Evolutionary conservation across 1,140 invertebrate species (phyloP), one percentile per base, ranked within the genome.

Genomic region (Popillia japonica): DNA sequence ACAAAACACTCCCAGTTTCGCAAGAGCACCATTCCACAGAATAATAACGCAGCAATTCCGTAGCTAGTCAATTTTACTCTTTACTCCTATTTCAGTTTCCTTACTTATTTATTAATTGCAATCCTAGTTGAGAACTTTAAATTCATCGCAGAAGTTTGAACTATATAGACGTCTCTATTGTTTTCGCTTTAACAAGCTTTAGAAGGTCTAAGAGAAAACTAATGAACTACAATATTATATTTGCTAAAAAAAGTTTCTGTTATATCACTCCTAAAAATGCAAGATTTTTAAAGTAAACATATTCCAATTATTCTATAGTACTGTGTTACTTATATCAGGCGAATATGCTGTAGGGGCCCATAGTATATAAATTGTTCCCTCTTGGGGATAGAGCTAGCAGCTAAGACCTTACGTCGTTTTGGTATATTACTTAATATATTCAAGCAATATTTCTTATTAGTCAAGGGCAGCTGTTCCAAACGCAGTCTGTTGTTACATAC

Each of bases 381-480:
- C 11, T 48, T 11, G 20, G 61, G 11, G 20, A 8, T 20, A 22
- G 14, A 68, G 61, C 14, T 68, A 22, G 61, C 11, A 68, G 20
- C 61, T 68, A 68, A 68, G 61, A 68, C 61, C 17, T 68, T 68
- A 27, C 61, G 23, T 10, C 27, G 61, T 68, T 68, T 22, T 68
- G 61, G 76, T 59, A 82, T 83, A 83, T 83, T 82, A 80, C 79
- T 82, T 85, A 84, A 85, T 85, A 84, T 84, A 84, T 83, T 84
- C 82, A 83, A 82, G 83, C 82, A 82, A 85, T 85, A 85, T 84
- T 85, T 85, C 84, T 84, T 85, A 85, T 85, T 85, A 84, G 84
- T 85, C 84, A 85, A 84, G 83, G 83, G 81, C 84, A 85, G 84
- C 83, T 85, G 84, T 82, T 79, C 80, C 27, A 34, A 34, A 75